Percentiles rank a stretch among this genome's conserved stretches.
These are phyloP conservation scores for Junonia oenone DNA, from an alignment of 2,888 invertebrate genomes.

Conservation along the genomic window DNA sequence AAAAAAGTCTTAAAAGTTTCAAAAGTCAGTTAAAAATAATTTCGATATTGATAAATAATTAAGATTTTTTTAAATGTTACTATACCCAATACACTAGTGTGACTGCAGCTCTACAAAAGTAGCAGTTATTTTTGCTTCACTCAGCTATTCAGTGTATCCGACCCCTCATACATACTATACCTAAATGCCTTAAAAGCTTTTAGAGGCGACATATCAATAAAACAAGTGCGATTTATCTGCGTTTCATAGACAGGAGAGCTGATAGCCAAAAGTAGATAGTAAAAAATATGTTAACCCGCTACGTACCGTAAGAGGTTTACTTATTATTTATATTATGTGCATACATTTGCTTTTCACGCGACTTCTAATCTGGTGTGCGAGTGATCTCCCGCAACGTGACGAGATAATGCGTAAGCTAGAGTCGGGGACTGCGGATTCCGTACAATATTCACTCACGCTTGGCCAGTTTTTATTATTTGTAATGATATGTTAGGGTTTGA, in stretches of 20 bases:
- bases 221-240: slow-evolving; percentile 3
- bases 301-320: slow-evolving; percentile 8
- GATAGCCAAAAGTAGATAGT: slow-evolving; percentile 2
- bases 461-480: not conserved
- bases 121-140: not conserved
- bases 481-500: not conserved
- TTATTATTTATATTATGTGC: slow-evolving; percentile 22
- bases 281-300: slow-evolving; percentile 2
- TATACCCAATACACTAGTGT: not conserved
- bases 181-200: slow-evolving; percentile 1
- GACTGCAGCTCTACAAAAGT: not conserved
- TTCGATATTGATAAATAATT: too few species aligned
- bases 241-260: not conserved
- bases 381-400: slow-evolving; percentile 18
- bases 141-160: not conserved
- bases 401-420: too few species aligned
- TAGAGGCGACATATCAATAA: slow-evolving; percentile 9
- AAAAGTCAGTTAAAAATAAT: too few species aligned
- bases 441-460: not conserved
- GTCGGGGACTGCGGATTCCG: too few species aligned
- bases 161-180: not conserved
- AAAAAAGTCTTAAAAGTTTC: too few species aligned
- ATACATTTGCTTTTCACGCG: slow-evolving; percentile 23
- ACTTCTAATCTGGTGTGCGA: slow-evolving; percentile 2
- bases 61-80: too few species aligned